phyloP scores from a whole-genome alignment of 2,888 invertebrate species.

The Vannuccia rotundouncinata region DNA sequence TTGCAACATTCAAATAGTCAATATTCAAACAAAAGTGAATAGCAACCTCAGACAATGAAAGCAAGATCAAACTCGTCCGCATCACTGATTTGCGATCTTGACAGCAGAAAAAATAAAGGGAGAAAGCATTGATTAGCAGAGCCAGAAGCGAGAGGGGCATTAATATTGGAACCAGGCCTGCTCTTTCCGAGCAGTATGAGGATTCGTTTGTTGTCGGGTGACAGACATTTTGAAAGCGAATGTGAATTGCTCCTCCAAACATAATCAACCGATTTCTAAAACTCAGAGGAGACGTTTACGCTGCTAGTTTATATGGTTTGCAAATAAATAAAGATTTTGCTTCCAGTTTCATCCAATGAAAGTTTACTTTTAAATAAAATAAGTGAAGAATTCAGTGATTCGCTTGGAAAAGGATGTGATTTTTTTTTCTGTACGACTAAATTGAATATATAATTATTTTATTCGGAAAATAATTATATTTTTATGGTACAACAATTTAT shows the following conservation, averaged over 20 bases:
- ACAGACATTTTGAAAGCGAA: neutral
- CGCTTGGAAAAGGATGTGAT: too few relatives aligned
- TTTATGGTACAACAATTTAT: too few relatives aligned
- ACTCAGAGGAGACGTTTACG: too few relatives aligned
- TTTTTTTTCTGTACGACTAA: too few relatives aligned
- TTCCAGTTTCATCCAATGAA: too few relatives aligned
- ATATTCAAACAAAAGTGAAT: conserved; percentile 8
- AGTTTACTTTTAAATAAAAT: too few relatives aligned
- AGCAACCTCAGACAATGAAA: neutral
- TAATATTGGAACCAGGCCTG: neutral
- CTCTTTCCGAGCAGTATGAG: neutral
- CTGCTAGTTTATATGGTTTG: too few relatives aligned
- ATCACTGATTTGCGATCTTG: neutral
- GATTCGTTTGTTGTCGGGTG: neutral
- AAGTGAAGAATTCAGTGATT: too few relatives aligned
- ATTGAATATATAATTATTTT: too few relatives aligned
- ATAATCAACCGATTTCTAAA: too few relatives aligned
- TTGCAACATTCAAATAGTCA: neutral
- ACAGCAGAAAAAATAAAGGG: neutral
- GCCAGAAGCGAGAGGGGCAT: conserved; percentile 23
- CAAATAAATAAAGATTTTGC: too few relatives aligned
- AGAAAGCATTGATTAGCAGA: neutral
- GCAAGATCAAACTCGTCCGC: neutral
- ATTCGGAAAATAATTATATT: too few relatives aligned
- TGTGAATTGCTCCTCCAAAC: neutral